Conservation (phyloP, 2,113 vertebrate species). For the Ammodytes dubius region DNA sequence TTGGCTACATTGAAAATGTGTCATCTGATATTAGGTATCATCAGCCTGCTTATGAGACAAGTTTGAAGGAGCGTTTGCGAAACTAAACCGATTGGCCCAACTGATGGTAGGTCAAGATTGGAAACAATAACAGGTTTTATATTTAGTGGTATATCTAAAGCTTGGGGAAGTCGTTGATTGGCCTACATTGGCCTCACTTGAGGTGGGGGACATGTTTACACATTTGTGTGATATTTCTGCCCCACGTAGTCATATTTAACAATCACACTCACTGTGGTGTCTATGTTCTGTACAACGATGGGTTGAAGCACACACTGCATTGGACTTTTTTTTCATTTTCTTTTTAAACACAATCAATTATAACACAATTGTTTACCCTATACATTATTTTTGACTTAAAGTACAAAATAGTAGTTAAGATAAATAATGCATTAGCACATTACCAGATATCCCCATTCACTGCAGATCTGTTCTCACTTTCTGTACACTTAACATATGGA, state of each 20-base stretch:
- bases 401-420: background rate
- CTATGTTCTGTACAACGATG: background rate
- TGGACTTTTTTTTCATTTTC: background rate
- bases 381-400: background rate
- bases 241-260: too few relatives aligned
- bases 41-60: background rate
- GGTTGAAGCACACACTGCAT: background rate
- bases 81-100: background rate
- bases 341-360: background rate
- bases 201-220: background rate
- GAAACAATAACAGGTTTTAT: background rate
- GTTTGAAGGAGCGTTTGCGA: background rate
- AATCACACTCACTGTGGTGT: background rate
- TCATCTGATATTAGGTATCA: background rate
- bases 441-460: background rate
- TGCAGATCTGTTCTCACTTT: background rate
- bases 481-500: background rate
- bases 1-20: background rate
- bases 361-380: background rate
- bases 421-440: background rate
- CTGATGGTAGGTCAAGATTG: background rate
- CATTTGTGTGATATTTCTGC: background rate
- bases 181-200: background rate
- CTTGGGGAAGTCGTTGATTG: background rate
- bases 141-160: too few relatives aligned